A percentile compares a stretch with the other conserved stretches of the same genome.
phyloP scores from a whole-genome alignment of 2,113 vertebrate species.

The Pedetes capensis region DNA sequence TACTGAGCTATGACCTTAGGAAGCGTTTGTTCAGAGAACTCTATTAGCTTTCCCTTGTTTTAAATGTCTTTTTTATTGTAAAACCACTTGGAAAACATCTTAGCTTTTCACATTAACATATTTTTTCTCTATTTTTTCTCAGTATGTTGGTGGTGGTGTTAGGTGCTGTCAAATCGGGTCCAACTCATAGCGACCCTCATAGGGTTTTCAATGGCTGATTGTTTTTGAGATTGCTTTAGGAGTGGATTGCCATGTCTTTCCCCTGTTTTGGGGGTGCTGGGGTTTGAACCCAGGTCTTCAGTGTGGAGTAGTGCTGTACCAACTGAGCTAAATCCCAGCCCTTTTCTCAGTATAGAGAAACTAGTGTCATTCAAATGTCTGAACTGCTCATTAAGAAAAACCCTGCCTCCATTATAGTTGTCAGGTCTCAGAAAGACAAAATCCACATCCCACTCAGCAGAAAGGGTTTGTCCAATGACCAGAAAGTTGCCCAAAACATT shows the following conservation, averaged over 20 bases:
- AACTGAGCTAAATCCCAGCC: too few species aligned
- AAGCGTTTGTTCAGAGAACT: constrained; percentile 35
- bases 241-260: too few species aligned
- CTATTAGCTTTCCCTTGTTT: constrained; percentile 19
- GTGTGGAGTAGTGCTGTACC: too few species aligned
- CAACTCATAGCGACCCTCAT: too few species aligned
- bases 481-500: neutral
- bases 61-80: neutral
- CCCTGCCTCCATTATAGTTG: neutral
- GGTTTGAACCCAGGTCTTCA: too few species aligned
- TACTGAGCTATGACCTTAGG: neutral
- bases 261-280: too few species aligned
- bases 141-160: too few species aligned
- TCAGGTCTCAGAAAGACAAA: neutral
- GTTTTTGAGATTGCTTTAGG: too few species aligned
- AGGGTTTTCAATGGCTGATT: too few species aligned
- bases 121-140: constrained; percentile 6
- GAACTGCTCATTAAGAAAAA: neutral
- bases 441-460: too few species aligned
- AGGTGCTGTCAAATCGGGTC: too few species aligned
- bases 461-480: neutral
- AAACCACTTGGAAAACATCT: neutral
- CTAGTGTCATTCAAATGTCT: neutral
- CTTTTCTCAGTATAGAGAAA: constrained; percentile 27
- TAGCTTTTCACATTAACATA: neutral